These are phyloP conservation scores for Sarcophaga peregrina DNA, from an alignment of 1,140 invertebrate genomes.

Conservation along the genomic window DNA sequence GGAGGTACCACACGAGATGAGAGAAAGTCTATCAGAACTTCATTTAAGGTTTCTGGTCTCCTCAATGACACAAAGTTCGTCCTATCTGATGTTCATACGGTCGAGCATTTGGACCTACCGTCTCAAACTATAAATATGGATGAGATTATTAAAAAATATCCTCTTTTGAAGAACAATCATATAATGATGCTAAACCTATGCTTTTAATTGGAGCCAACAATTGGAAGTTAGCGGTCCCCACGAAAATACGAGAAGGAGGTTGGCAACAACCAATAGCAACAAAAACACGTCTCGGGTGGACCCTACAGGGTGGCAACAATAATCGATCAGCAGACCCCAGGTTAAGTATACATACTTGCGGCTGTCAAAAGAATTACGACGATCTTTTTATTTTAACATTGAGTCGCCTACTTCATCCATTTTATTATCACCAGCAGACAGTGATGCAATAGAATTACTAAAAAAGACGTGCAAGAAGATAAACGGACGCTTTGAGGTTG, in stretches of 20 bases:
- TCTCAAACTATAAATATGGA: too few relatives aligned
- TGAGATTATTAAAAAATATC: too few relatives aligned
- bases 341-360: slow-evolving; percentile 21
- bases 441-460: neutral
- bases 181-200: too few relatives aligned
- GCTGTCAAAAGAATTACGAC: neutral
- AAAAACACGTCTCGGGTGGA: too few relatives aligned
- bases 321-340: slow-evolving; percentile 1
- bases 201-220: too few relatives aligned
- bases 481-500: slow-evolving; percentile 5
- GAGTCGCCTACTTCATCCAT: neutral
- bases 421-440: neutral
- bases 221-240: too few relatives aligned
- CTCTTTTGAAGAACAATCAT: too few relatives aligned
- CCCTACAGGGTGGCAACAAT: too few relatives aligned
- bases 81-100: slow-evolving; percentile 1
- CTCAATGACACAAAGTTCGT: neutral
- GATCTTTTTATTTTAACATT: neutral
- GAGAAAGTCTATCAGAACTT: neutral
- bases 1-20: too few relatives aligned
- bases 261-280: too few relatives aligned
- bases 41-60: neutral
- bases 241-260: too few relatives aligned
- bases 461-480: neutral
- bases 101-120: too few relatives aligned